Conservation (phyloP, 2,797 vertebrate species). For the Cichlasoma orientale region DNA sequence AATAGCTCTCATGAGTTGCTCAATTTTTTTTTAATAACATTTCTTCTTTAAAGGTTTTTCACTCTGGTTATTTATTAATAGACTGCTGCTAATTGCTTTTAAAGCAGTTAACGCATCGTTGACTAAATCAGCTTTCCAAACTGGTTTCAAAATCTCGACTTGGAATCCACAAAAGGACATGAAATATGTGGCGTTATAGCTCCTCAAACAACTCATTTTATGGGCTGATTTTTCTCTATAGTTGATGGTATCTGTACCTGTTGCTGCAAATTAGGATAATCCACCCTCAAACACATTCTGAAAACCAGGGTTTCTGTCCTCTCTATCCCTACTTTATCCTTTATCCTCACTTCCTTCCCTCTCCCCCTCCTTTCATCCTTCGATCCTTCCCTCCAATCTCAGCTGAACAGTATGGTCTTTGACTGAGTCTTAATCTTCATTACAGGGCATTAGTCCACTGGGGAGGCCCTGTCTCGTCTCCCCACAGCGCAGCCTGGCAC, state of each 20-base stretch:
- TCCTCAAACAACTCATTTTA: background rate
- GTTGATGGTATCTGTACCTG: slow-evolving; percentile 24
- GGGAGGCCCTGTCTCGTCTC: slow-evolving; percentile 82
- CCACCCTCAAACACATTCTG: slow-evolving; percentile 80
- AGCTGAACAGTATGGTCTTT: slow-evolving; percentile 83
- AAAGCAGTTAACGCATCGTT: background rate
- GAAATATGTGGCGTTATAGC: background rate
- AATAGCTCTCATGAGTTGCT: background rate
- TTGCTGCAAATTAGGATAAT: slow-evolving; percentile 43
- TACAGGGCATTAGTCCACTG: slow-evolving; percentile 92
- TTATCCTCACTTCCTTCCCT: slow-evolving; percentile 78
- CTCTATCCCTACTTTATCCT: slow-evolving; percentile 41
- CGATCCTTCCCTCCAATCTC: slow-evolving; percentile 53
- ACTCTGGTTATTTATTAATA: background rate
- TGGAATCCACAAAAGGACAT: background rate
- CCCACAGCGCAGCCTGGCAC: slow-evolving; percentile 86
- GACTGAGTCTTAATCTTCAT: slow-evolving; percentile 98
- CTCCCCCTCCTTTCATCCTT: slow-evolving; percentile 62
- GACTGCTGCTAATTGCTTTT: background rate
- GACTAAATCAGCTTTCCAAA: background rate
- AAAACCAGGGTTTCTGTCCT: slow-evolving; percentile 84
- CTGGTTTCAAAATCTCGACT: background rate
- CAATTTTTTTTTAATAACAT: background rate
- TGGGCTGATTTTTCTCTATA: slow-evolving; percentile 1
- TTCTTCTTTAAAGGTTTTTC: rapidly evolving